Evolutionary conservation across 2,797 vertebrate species (phyloP).

Genomic region (Ambastaia sidthimunki): DNA sequence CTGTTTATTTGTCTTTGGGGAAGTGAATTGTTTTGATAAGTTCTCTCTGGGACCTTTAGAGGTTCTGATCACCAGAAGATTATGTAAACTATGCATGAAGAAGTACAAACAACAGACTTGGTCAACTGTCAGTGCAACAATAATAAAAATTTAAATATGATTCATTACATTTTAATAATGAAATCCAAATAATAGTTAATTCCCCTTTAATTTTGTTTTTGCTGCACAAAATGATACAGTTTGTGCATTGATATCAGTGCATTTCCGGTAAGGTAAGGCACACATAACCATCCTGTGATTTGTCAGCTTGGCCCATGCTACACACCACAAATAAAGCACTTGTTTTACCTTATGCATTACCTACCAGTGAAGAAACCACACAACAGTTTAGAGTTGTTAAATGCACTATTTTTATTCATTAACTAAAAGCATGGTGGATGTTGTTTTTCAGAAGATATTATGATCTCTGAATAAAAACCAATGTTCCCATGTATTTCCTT

Average conservation of each 20-base stretch:
- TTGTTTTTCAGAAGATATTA: constrained; percentile 26
- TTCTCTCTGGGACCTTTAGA: constrained; percentile 20
- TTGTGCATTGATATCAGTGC: neutral
- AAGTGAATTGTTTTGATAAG: constrained; percentile 24
- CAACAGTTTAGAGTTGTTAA: constrained; percentile 20
- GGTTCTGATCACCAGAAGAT: constrained; percentile 17
- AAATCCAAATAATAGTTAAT: neutral
- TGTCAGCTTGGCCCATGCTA: neutral
- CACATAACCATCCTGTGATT: neutral
- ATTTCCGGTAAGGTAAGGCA: constrained; percentile 1
- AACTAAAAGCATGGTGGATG: constrained; percentile 26
- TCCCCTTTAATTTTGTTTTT: neutral
- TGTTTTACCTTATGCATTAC: constrained; percentile 21
- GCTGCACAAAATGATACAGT: neutral
- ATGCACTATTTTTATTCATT: constrained; percentile 45
- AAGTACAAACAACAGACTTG: constrained; percentile 5
- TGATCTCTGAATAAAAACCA: constrained; percentile 18
- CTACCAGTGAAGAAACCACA: constrained; percentile 19
- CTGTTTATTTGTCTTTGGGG: constrained; percentile 38
- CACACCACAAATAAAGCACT: neutral
- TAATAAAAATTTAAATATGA: neutral
- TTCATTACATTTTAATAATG: neutral
- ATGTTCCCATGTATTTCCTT: constrained; percentile 3
- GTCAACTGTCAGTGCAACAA: neutral
- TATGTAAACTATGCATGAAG: constrained; percentile 8